These are phyloP conservation scores for Chalcis sispes DNA, from an alignment of 2,888 invertebrate species.

Conservation along the genomic window DNA sequence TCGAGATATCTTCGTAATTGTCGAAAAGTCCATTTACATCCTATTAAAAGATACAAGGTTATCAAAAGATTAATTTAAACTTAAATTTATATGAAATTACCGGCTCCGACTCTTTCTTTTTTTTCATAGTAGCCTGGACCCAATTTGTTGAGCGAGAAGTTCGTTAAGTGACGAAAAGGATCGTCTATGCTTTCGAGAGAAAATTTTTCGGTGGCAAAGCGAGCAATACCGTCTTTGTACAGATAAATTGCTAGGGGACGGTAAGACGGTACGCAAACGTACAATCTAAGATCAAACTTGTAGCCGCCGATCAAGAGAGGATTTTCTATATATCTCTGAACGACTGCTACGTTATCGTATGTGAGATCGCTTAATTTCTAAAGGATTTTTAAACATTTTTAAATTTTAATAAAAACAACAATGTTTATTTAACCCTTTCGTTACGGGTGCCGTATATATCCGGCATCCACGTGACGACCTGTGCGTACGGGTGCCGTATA, in stretches of 20 bases:
- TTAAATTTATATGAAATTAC: slow-evolving; percentile 72
- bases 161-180: slow-evolving; percentile 92
- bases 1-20: slow-evolving; percentile 87
- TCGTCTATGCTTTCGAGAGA: slow-evolving; percentile 89
- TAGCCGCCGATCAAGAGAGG: slow-evolving; percentile 90
- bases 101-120: slow-evolving; percentile 89
- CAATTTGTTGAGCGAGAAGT: slow-evolving; percentile 93
- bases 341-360: slow-evolving; percentile 87
- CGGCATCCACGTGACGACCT: too few relatives aligned
- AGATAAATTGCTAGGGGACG: slow-evolving; percentile 91
- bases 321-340: slow-evolving; percentile 87
- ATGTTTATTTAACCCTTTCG: neutral
- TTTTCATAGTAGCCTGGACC: slow-evolving; percentile 89
- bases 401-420: neutral
- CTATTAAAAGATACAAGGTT: slow-evolving; percentile 73
- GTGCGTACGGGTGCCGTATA: too few relatives aligned
- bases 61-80: too few relatives aligned
- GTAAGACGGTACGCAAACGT: slow-evolving; percentile 92
- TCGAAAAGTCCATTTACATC: slow-evolving; percentile 91
- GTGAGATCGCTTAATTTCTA: slow-evolving; percentile 87
- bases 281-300: slow-evolving; percentile 94
- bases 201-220: slow-evolving; percentile 90
- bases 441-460: too few relatives aligned
- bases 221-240: slow-evolving; percentile 90
- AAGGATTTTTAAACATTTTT: slow-evolving; percentile 63